A percentile compares a stretch with the other conserved stretches of the same genome.
phyloP scores from a whole-genome alignment of 2,888 invertebrate species.

The Neoaliturus tenellus region DNA sequence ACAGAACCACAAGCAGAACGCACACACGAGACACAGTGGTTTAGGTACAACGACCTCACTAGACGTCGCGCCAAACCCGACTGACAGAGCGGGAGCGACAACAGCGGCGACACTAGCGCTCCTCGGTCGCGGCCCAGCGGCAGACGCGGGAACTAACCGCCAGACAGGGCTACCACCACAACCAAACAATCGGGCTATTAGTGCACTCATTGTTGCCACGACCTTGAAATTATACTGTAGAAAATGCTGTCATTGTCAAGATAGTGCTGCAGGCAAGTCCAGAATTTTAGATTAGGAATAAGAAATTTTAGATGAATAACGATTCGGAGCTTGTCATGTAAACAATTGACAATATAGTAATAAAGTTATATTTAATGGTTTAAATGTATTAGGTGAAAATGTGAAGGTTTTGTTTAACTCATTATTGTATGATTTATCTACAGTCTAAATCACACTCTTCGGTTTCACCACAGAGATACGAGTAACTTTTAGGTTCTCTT shows the following conservation, averaged over 20 bases:
- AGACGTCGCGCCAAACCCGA: constrained; percentile 25
- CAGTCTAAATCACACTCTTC: too few relatives aligned
- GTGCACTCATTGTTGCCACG: constrained; percentile 16
- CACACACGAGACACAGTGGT: background rate
- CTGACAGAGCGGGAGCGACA: constrained; percentile 21
- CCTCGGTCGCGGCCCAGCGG: background rate
- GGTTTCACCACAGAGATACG: too few relatives aligned
- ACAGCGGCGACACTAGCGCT: background rate
- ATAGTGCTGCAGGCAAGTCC: too few relatives aligned
- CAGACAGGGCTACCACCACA: constrained; percentile 17
- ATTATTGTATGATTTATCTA: too few relatives aligned
- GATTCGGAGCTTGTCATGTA: too few relatives aligned
- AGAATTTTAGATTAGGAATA: too few relatives aligned
- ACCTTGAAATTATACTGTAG: constrained; percentile 8
- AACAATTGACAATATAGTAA: too few relatives aligned
- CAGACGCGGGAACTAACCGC: constrained; percentile 21
- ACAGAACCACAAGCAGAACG: constrained; percentile 25
- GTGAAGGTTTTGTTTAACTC: too few relatives aligned
- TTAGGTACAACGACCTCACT: background rate
- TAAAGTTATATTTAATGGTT: too few relatives aligned
- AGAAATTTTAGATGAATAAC: too few relatives aligned
- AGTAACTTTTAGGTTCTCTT: too few relatives aligned
- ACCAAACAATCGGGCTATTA: constrained; percentile 37
- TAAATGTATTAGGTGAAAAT: too few relatives aligned
- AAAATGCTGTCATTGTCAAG: background rate